Evolutionary conservation across 2,888 invertebrate genomes (phyloP).

Genomic region (Nephrotoma flavescens): DNA sequence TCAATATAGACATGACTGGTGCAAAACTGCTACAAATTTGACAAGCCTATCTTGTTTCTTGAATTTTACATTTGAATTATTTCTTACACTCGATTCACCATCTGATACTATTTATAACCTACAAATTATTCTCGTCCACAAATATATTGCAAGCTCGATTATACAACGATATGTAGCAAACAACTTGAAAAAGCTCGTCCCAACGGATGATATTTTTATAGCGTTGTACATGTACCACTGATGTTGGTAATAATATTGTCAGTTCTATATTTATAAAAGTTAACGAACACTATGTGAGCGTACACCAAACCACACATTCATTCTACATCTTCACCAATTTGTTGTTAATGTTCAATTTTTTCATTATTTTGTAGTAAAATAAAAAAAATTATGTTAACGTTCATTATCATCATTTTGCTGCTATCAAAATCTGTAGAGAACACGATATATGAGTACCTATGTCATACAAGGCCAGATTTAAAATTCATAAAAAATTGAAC

Average conservation of each 20-base stretch:
- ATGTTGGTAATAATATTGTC: not conserved
- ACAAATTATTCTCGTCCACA: not conserved
- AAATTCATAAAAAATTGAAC: not conserved
- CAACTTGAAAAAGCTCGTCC: not conserved
- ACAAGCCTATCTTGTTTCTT: too few species aligned
- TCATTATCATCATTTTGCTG: not conserved
- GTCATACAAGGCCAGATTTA: not conserved
- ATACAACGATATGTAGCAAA: not conserved
- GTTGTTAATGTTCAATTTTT: not conserved
- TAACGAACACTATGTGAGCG: not conserved
- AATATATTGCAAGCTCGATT: not conserved
- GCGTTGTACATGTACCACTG: not conserved
- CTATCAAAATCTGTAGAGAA: not conserved
- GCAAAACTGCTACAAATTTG: too few species aligned
- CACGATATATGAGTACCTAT: not conserved
- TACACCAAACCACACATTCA: not conserved
- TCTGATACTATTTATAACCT: not conserved
- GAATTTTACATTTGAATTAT: not conserved
- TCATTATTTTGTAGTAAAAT: not conserved
- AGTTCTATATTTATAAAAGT: not conserved
- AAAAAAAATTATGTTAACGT: not conserved
- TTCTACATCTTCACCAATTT: not conserved
- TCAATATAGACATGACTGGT: too few species aligned
- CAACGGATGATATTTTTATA: not conserved
- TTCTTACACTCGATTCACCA: not conserved